A percentile compares a stretch with the other conserved stretches of the same genome.
phyloP scores from a whole-genome alignment of 2,888 invertebrate genomes.

The Periphyllus acericola region DNA sequence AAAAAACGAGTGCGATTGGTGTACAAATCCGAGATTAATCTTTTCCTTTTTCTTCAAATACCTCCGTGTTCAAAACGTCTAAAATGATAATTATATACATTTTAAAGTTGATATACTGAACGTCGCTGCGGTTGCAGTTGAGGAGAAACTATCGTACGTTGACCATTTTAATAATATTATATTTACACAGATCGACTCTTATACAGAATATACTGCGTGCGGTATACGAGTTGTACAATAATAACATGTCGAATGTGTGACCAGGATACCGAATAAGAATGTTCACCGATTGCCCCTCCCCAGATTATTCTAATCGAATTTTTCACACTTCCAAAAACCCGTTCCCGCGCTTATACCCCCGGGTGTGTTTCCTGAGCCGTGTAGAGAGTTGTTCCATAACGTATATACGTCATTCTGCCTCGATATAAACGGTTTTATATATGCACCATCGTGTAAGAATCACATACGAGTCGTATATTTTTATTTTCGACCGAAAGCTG shows the following conservation, averaged over 20 bases:
- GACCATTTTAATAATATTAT: not conserved
- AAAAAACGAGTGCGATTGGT: not conserved
- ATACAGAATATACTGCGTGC: not conserved
- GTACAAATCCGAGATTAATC: not conserved
- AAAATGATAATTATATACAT: not conserved
- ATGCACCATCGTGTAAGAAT: not conserved
- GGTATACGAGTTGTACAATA: not conserved
- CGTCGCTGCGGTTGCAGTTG: not conserved
- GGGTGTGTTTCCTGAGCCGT: not conserved
- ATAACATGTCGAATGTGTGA: not conserved
- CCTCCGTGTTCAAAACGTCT: not conserved
- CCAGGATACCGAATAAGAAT: not conserved
- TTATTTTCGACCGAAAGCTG: too few relatives aligned
- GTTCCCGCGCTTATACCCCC: not conserved
- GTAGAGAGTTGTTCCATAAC: not conserved
- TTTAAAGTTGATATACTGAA: not conserved
- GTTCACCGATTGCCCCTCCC: not conserved
- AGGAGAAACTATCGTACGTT: not conserved
- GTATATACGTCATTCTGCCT: not conserved
- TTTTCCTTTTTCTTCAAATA: not conserved
- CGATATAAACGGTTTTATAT: not conserved
- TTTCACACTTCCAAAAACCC: conserved; percentile 30
- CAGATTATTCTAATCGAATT: conserved; percentile 16
- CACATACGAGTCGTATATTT: too few relatives aligned
- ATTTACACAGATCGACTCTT: not conserved